These are phyloP conservation scores for Habroteleia sp. DNA, from an alignment of 2,888 invertebrate species.

Conservation along the genomic window DNA sequence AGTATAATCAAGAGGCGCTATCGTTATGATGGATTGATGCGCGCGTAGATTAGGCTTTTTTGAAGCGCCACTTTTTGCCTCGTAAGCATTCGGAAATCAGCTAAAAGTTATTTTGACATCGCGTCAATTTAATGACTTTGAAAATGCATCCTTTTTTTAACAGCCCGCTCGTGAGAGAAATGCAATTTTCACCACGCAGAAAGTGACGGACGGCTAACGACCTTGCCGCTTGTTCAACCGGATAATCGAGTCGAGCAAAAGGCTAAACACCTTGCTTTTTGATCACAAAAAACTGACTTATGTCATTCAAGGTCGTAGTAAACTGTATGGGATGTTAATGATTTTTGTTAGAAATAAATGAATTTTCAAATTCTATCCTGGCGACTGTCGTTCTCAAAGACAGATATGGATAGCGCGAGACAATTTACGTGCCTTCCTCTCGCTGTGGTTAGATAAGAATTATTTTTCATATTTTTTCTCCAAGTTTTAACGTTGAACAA, in stretches of 20 bases:
- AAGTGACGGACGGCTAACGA: constrained; percentile 65
- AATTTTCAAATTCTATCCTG: constrained; percentile 29
- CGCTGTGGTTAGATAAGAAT: constrained; percentile 26
- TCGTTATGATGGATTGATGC: constrained; percentile 38
- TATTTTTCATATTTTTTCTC: constrained; percentile 25
- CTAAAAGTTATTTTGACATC: constrained; percentile 48
- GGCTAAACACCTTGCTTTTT: constrained; percentile 62
- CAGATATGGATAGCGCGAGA: constrained; percentile 16
- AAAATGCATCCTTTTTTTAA: constrained; percentile 53
- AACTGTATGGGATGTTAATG: constrained; percentile 50
- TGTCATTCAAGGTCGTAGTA: constrained; percentile 64
- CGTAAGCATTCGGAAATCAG: constrained; percentile 45
- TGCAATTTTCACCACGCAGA: constrained; percentile 60
- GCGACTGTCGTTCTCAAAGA: constrained; percentile 11
- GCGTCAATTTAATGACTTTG: constrained; percentile 54
- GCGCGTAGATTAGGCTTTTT: constrained; percentile 16
- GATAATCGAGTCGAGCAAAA: constrained; percentile 64
- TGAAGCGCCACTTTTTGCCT: constrained; percentile 21
- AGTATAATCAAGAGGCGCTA: constrained; percentile 27
- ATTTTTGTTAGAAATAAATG: constrained; percentile 30
- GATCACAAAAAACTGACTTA: constrained; percentile 51
- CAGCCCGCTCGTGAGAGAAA: constrained; percentile 36
- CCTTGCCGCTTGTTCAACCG: constrained; percentile 64
- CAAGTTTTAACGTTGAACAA: constrained; percentile 33
- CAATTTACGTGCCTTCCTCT: constrained; percentile 11